Percentiles rank a stretch among this genome's conserved stretches.
Conservation (phyloP, 2,888 invertebrate species). For the Ochlodes sylvanus region DNA sequence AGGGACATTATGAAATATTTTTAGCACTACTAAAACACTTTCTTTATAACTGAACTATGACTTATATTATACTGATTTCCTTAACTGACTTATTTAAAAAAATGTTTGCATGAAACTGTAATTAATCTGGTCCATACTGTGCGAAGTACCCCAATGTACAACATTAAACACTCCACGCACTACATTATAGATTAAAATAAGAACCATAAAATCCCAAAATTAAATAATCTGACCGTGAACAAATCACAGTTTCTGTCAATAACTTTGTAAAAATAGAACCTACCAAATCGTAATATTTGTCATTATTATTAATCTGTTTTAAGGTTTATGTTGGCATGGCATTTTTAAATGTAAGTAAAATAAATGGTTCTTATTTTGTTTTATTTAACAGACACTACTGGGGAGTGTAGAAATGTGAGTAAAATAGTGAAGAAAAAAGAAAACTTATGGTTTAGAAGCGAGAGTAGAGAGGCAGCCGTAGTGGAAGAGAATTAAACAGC, state of each 20-base stretch:
- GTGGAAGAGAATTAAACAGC: slow-evolving; percentile 15
- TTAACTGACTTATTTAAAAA: no score
- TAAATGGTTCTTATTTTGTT: slow-evolving; percentile 1
- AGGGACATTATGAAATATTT: background rate
- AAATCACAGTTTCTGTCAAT: background rate
- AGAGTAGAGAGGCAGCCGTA: slow-evolving; percentile 28
- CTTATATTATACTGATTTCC: no score
- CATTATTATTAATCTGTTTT: no score
- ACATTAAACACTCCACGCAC: background rate
- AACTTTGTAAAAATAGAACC: no score
- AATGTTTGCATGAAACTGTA: no score
- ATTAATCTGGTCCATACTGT: background rate
- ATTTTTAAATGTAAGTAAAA: background rate
- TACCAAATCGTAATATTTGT: background rate
- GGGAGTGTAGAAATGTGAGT: slow-evolving; percentile 17
- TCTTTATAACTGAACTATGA: no score
- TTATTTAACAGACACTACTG: background rate
- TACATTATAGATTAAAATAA: background rate
- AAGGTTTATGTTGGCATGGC: no score
- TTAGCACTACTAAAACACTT: no score
- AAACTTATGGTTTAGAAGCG: slow-evolving; percentile 13
- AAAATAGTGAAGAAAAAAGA: slow-evolving; percentile 11
- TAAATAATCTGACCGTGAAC: background rate
- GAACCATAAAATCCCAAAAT: background rate
- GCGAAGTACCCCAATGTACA: background rate